Evolutionary conservation across 2,797 vertebrate species (phyloP).

Genomic region (Channallabes apus): DNA sequence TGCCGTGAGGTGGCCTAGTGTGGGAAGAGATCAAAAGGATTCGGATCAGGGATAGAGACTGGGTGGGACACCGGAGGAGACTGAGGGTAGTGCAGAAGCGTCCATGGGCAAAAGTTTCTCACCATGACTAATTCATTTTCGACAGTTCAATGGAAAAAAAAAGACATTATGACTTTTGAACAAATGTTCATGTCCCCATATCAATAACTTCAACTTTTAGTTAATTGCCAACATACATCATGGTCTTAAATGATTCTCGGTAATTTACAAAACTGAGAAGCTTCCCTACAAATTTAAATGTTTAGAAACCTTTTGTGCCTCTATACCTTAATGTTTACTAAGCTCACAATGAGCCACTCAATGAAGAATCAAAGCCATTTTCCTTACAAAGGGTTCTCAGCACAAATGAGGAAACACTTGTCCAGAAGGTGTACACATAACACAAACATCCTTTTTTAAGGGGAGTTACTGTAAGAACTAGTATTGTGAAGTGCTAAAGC

Average conservation of each 20-base stretch:
- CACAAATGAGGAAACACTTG: constrained; percentile 57
- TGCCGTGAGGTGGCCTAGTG: constrained; percentile 31
- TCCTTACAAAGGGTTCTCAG: constrained; percentile 43
- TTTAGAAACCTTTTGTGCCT: constrained; percentile 12
- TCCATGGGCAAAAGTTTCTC: constrained; percentile 20
- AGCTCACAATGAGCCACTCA: constrained; percentile 35
- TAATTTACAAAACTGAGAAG: neutral
- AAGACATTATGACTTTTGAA: constrained; percentile 2
- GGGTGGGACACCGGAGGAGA: constrained; percentile 22
- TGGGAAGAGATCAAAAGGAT: constrained; percentile 33
- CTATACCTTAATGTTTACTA: constrained; percentile 30
- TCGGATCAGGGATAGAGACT: constrained; percentile 11
- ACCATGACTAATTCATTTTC: constrained; percentile 34
- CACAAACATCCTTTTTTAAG: constrained; percentile 65
- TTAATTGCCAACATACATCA: constrained; percentile 4
- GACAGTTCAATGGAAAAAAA: neutral
- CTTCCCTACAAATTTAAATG: neutral
- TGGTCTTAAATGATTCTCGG: neutral
- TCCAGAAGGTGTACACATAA: constrained; percentile 57
- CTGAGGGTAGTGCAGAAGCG: constrained; percentile 22
- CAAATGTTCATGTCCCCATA: neutral
- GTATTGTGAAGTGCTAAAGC: constrained; percentile 42
- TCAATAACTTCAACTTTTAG: neutral
- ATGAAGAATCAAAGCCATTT: constrained; percentile 30
- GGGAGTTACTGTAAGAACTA: constrained; percentile 35